Percentiles rank a stretch among this genome's conserved stretches.
phyloP scores from a whole-genome alignment of 1,140 invertebrate species.

The Telenomus remus region DNA sequence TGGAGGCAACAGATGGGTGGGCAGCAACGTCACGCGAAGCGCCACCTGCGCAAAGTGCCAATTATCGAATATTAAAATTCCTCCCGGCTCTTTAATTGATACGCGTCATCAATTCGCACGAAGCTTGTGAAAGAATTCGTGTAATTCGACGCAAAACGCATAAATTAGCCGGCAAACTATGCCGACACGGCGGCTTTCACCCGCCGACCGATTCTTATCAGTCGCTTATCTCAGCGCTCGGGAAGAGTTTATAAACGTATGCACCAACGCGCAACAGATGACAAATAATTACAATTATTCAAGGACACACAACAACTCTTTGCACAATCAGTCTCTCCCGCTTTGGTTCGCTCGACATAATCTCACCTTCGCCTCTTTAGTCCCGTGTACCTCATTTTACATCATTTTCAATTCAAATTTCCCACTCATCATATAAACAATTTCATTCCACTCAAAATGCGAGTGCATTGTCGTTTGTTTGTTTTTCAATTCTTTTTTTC shows the following conservation, averaged over 20 bases:
- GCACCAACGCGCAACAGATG: conserved; percentile 10
- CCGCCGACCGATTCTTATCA: conserved; percentile 19
- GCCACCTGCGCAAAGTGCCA: neutral
- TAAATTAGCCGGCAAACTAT: conserved; percentile 19
- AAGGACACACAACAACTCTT: conserved; percentile 4
- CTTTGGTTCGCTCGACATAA: too few relatives aligned
- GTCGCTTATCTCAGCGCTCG: conserved; percentile 12
- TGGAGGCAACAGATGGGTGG: too few relatives aligned
- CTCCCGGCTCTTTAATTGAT: conserved; percentile 13
- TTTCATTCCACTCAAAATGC: too few relatives aligned
- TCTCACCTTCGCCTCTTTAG: too few relatives aligned
- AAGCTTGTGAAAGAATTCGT: conserved; percentile 28
- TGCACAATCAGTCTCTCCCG: too few relatives aligned
- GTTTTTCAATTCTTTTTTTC: too few relatives aligned
- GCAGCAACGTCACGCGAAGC: too few relatives aligned
- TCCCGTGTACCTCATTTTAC: too few relatives aligned
- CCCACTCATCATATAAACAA: too few relatives aligned
- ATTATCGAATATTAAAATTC: conserved; percentile 14
- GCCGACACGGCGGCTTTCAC: conserved; percentile 14
- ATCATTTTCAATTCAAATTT: too few relatives aligned
- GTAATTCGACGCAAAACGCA: conserved; percentile 19
- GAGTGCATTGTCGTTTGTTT: too few relatives aligned
- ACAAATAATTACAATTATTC: conserved; percentile 18
- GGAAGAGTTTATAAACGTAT: conserved; percentile 17
- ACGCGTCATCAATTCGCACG: conserved; percentile 1